Evolutionary conservation across 2,797 vertebrate genomes (phyloP), one percentile per base, ranked within the genome.

Genomic region (Parambassis ranga): DNA sequence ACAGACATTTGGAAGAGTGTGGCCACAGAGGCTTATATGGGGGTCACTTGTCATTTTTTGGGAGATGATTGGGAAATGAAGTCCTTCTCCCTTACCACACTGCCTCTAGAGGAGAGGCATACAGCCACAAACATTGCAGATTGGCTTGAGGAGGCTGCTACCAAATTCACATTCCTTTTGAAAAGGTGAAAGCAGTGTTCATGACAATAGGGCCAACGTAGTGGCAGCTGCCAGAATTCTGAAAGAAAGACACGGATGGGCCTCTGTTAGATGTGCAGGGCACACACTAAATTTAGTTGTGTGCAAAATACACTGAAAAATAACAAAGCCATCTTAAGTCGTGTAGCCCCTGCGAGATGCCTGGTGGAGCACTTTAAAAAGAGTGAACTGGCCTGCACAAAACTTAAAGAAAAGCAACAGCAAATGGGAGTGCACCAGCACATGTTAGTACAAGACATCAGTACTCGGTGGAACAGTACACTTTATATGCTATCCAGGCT

Each of bases 171-270:
- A 66, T 75, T 49, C 43, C 64, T 23, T 13, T 5, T 7, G 14
- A 56, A 3, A 84, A 81, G 39, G 33, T 81, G 3, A 69, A 59
- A 7, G 64, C 69, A 32, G 28, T 14, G 71, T 73, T 13, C 61
- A 72, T 19, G 31, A 71, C 37, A 78, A 78, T 7, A 28, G 42
- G 15, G 51, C 47, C 10, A 65, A 82, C 56, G 30, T 24, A 1
- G 16, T 55, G 10, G 48, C 27, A 42, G 63, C 52, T 5, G 41
- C 11, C 0, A 58, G 48, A 6, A 59, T 72, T 60, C 52, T 81
- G 38, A 5, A 3, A 36, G 65, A 73, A 31, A 74, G 23, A 4
- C 58, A 69, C 50, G 36, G 37, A 35, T 30, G 44, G 67, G 30
- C 51, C 26, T 62, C 27, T 15, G 51, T 38, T 28, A 4, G 15